Evolutionary conservation across 2,888 invertebrate genomes (phyloP), one percentile per base, ranked within the genome.

Genomic region (Acanthosepion pharaonis): DNA sequence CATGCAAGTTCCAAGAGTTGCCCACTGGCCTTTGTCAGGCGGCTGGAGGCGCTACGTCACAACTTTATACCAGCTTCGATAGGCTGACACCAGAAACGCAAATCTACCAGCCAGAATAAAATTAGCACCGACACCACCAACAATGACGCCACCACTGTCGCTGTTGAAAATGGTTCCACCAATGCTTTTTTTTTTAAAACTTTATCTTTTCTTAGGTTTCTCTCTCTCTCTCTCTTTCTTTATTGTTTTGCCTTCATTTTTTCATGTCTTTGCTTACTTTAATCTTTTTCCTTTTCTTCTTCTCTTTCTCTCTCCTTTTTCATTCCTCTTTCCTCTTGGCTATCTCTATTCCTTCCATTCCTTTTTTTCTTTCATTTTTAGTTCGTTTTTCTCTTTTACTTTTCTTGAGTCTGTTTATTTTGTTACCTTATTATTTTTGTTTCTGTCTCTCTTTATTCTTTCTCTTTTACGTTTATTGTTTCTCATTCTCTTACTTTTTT

Each of bases 1-100:
- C 94, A 59, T 64, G 48, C 48, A 94, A 55, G 51, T 55, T 55
- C 94, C 94, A 48, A 64, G 42, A 93, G 93, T 93, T 64, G 48
- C 94, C 94, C 55, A 64, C 33, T 55, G 94, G 59, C 94, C 59
- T 94, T 55, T 94, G 48, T 64, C 94, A 94, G 48, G 15, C 59
- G 93, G 93, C 93, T 51, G 28, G 51, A 93, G 93, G 93, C 93
- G 78, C 78, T 33, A 78, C 78, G 78, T 78, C 78, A 78, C 78
- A 78, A n/a, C 78, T 78, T 78, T 78, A 78, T 9, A 78, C 78
- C 78, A 18, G 78, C 78, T 78, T 78, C 78, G 78, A 78, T 78
- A 78, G 78, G 78, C 78, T 78, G 78, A 78, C 78, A 78, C 15
- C n/a, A 78, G 78, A 78, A 78, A 78, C 78, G 78, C 78, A 78